phyloP scores from a whole-genome alignment of 2,888 invertebrate genomes.

The Thalpophila matura region DNA sequence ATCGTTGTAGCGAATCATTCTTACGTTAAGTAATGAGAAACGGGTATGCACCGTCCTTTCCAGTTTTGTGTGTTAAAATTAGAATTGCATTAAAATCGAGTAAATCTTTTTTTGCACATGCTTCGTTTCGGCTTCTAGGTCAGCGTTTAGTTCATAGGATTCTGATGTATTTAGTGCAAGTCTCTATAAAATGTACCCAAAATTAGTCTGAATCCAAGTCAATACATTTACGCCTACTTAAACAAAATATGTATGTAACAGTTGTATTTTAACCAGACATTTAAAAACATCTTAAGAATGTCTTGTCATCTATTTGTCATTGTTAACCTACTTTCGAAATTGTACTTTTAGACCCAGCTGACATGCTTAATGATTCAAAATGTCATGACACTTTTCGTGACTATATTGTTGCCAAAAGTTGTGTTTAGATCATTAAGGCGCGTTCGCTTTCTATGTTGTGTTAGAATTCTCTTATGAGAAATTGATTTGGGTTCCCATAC shows the following conservation, averaged over 20 bases:
- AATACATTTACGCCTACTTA: constrained; percentile 42
- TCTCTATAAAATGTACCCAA: constrained; percentile 21
- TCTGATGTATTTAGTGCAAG: constrained; percentile 16
- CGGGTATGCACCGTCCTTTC: constrained; percentile 47
- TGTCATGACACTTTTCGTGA: constrained; percentile 73
- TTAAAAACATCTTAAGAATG: constrained; percentile 67
- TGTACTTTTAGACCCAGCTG: constrained; percentile 67
- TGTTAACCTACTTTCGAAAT: constrained; percentile 76
- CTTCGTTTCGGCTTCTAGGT: constrained; percentile 28
- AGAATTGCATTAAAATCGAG: constrained; percentile 29
- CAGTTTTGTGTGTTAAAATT: constrained; percentile 29
- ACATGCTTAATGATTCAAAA: constrained; percentile 75
- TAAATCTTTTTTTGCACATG: constrained; percentile 25
- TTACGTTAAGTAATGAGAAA: constrained; percentile 57
- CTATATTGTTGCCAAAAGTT: constrained; percentile 74
- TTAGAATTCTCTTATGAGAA: constrained; percentile 62
- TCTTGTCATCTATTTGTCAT: constrained; percentile 76
- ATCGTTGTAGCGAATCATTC: constrained; percentile 53
- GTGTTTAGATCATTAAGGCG: constrained; percentile 71
- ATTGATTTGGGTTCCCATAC: constrained; percentile 30
- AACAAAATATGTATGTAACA: constrained; percentile 43
- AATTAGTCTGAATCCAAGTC: constrained; percentile 42
- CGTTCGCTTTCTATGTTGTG: constrained; percentile 65
- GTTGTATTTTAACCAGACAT: constrained; percentile 55
- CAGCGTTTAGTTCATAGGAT: constrained; percentile 20